These are phyloP conservation scores for Cryptotermes secundus DNA, from an alignment of 1,140 invertebrate genomes.

Conservation along the genomic window DNA sequence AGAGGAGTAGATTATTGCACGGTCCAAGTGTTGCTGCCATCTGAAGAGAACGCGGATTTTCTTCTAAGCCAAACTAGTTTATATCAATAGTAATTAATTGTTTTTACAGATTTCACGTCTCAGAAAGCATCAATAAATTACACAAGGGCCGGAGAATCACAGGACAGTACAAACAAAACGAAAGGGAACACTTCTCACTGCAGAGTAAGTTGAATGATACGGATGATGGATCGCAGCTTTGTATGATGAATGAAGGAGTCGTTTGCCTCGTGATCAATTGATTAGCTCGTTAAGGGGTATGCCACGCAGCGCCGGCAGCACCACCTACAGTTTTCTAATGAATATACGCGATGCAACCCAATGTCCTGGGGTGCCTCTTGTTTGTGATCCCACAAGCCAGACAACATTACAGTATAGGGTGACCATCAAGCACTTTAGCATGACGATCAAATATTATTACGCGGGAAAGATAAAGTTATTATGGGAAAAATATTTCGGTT, in stretches of 20 bases:
- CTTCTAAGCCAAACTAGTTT: neutral
- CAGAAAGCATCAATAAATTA: neutral
- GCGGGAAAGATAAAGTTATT: no score
- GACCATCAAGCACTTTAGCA: neutral
- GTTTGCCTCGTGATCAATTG: neutral
- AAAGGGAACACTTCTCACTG: no score
- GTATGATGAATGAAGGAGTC: neutral
- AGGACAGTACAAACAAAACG: no score
- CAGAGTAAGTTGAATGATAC: neutral
- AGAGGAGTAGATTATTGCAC: neutral
- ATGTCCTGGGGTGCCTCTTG: neutral
- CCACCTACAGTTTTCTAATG: conserved; percentile 16
- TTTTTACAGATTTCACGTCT: neutral
- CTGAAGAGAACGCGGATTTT: neutral
- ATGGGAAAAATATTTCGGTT: no score
- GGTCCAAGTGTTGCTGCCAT: neutral
- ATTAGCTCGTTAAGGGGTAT: conserved; percentile 2
- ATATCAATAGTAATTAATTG: neutral
- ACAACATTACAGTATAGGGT: neutral
- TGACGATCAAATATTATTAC: neutral
- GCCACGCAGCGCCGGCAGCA: neutral
- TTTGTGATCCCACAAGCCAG: neutral
- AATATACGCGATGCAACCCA: neutral
- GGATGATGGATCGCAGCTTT: neutral
- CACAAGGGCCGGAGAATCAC: neutral